Conservation (phyloP, 1,140 invertebrate genomes). For the Drosophila nigrodunni region DNA sequence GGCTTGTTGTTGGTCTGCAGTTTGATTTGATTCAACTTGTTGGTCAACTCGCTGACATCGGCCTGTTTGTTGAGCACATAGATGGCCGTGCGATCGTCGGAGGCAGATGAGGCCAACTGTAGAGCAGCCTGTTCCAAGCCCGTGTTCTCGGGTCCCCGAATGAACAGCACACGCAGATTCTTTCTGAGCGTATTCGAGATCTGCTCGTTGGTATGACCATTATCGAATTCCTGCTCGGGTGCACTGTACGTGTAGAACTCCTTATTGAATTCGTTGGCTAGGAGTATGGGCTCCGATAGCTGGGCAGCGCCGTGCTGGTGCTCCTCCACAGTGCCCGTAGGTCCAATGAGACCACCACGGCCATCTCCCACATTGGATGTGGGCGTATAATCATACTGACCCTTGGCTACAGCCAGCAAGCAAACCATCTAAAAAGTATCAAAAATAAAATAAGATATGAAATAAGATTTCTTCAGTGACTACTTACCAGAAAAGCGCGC, state of each 20-base stretch:
- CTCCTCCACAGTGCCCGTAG: neutral
- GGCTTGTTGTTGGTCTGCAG: conserved; percentile 85
- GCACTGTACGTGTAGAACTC: conserved; percentile 72
- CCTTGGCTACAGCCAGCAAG: conserved; percentile 53
- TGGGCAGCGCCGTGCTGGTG: conserved; percentile 47
- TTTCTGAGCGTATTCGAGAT: conserved; percentile 87
- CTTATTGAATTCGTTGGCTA: conserved; percentile 68
- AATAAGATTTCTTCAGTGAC: neutral
- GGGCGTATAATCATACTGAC: conserved; percentile 69
- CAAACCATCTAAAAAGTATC: conserved; percentile 55
- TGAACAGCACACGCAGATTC: conserved; percentile 94
- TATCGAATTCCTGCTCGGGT: conserved; percentile 72
- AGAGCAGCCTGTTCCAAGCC: conserved; percentile 87
- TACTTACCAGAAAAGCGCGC: conserved; percentile 72
- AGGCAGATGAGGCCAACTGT: conserved; percentile 87
- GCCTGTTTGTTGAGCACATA: conserved; percentile 92
- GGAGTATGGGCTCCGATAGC: conserved; percentile 54
- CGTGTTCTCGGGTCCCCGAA: conserved; percentile 89
- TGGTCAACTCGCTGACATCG: conserved; percentile 63
- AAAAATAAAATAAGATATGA: neutral
- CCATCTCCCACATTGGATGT: conserved; percentile 44
- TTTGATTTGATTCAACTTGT: conserved; percentile 62
- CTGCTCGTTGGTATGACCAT: conserved; percentile 47
- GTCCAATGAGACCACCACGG: conserved; percentile 39
- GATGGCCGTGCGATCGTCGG: conserved; percentile 93